Evolutionary conservation across 2,113 vertebrate species (phyloP).

Genomic region (Prunella himalayana): DNA sequence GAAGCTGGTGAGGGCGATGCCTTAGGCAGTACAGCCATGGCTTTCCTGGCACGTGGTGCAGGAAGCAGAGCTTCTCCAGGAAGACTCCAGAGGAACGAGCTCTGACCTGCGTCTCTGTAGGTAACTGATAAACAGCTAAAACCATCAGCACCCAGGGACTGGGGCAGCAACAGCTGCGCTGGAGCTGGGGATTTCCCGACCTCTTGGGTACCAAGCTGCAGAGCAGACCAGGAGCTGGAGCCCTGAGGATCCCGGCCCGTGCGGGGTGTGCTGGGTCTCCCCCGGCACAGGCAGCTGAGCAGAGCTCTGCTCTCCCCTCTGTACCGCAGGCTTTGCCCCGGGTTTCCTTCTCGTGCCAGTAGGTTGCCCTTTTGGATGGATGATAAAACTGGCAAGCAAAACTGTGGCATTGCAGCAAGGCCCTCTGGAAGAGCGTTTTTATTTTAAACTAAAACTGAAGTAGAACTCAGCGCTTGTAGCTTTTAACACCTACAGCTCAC

Average conservation of each 20-base stretch:
- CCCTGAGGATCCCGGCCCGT: not conserved
- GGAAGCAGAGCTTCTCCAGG: constrained; percentile 33
- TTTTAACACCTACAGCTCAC: not conserved
- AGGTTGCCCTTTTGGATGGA: not conserved
- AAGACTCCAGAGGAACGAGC: not conserved
- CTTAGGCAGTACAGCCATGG: not conserved
- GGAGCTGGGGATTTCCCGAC: not conserved
- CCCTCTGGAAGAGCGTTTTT: not conserved
- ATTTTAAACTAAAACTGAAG: not conserved
- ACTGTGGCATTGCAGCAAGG: not conserved
- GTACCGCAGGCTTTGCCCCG: not conserved
- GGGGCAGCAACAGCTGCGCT: not conserved
- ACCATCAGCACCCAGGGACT: not conserved
- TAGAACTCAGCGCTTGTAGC: not conserved
- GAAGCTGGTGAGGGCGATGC: not conserved
- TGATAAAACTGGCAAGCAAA: not conserved
- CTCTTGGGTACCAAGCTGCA: not conserved
- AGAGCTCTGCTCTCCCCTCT: not conserved
- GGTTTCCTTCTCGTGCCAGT: not conserved
- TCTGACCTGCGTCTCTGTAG: not conserved
- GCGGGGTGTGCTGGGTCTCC: not conserved
- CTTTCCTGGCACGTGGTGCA: constrained; percentile 4
- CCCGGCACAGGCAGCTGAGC: not conserved
- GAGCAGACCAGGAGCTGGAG: not conserved
- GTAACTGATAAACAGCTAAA: not conserved